Evolutionary conservation across 2,797 vertebrate genomes (phyloP).

Genomic region (Picus viridis): DNA sequence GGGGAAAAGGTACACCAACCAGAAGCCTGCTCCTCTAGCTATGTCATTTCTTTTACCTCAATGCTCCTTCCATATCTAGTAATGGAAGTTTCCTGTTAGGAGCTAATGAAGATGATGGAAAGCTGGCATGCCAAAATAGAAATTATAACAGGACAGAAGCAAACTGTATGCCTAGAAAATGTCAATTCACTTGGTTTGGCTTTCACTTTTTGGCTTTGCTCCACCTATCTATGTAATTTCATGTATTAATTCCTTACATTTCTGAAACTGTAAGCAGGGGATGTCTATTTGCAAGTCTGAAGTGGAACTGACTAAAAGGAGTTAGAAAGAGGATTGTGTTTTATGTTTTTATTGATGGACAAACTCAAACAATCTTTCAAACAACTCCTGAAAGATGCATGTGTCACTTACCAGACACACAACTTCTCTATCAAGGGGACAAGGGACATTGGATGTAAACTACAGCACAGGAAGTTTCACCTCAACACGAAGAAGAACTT

Average conservation of each 20-base stretch:
- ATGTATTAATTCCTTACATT: not conserved
- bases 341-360: not conserved
- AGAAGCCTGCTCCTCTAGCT: not conserved
- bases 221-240: not conserved
- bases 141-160: not conserved
- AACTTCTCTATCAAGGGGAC: not conserved
- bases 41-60: not conserved
- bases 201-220: not conserved
- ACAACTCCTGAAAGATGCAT: not conserved
- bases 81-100: not conserved
- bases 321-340: not conserved
- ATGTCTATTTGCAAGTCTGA: not conserved
- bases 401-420: not conserved
- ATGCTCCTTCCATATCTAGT: not conserved
- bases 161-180: not conserved
- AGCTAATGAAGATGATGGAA: not conserved
- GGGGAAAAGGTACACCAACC: not conserved
- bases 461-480: no score
- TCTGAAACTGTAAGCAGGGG: not conserved
- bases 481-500: no score
- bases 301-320: not conserved
- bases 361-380: not conserved
- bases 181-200: not conserved
- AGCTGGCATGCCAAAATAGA: not conserved
- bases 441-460: no score